Evolutionary conservation across 2,888 invertebrate species (phyloP), one percentile per base, ranked within the genome.

Genomic region (Eupithecia exiguata): DNA sequence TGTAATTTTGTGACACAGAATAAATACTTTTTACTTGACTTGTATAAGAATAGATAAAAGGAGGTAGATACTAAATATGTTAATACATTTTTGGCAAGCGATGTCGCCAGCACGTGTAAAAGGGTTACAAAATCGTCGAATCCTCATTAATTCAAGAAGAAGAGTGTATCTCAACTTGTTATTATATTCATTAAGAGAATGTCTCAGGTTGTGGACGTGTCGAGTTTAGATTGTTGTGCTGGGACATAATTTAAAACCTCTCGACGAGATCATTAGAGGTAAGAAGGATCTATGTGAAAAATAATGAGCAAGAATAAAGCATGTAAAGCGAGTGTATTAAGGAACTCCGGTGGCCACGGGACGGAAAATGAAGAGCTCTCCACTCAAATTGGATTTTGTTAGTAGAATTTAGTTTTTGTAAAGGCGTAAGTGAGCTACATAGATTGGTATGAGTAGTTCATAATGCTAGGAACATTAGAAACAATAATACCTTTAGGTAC

Each of bases 71-170:
- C 0, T 30, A 30, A 16, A 16, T 30, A 35, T 7, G 14, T 62
- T 25, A 40, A 66, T 25, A 65, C 7, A 40, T 66, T 66, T 66
- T 66, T 66, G 66, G 66, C 66, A 66, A 66, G 38, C 66, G 25
- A 66, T 66, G 38, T 21, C 14, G 65, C 63, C 58, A 36, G 35
- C 61, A 70, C 74, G 61, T 70, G 40, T 74, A 35, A 43, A 72
- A 72, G 63, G 40, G n/a, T 12, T 49, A 49, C 92, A 91, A 91
- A 91, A 93, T 92, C 89, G 89, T 89, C 88, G 91, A 88, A 89
- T 91, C 89, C 91, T 93, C 92, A 92, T 93, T 94, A 94, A 93
- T 93, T 93, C 92, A 91, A 91, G 91, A 93, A 90, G 93, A 89
- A 91, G 90, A 87, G 91, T 88, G 91, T 91, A 91, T 91, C 92